Evolutionary conservation across 2,113 vertebrate genomes (phyloP).

Genomic region (Lucifuga dentata): DNA sequence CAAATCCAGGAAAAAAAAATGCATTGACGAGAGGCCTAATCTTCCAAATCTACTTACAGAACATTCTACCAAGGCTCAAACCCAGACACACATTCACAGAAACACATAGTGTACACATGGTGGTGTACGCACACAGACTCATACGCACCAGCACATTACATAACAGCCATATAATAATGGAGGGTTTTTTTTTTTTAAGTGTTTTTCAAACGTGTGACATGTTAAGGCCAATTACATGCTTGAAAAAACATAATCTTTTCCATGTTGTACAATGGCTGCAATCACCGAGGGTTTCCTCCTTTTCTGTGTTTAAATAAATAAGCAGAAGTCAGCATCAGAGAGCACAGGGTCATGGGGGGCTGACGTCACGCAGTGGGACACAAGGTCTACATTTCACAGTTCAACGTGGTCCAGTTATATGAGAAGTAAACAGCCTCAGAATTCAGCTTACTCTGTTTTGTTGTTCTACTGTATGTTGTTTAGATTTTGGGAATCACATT

Average conservation of each 20-base stretch:
- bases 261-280: conserved; percentile 15
- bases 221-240: conserved; percentile 18
- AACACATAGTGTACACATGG: neutral
- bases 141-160: conserved; percentile 24
- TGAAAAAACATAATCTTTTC: conserved; percentile 30
- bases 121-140: neutral
- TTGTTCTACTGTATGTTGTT: no score
- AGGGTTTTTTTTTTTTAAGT: neutral
- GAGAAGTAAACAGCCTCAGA: neutral
- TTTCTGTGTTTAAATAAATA: conserved; percentile 16
- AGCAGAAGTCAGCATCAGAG: conserved; percentile 30
- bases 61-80: conserved; percentile 51
- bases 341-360: conserved; percentile 40
- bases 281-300: conserved; percentile 1
- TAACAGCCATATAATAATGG: conserved; percentile 24
- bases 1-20: conserved; percentile 82
- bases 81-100: conserved; percentile 23
- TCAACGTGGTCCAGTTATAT: conserved; percentile 27
- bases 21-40: conserved; percentile 72
- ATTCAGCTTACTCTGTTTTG: no score
- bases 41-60: conserved; percentile 69
- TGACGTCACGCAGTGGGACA: conserved; percentile 41
- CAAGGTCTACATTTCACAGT: conserved; percentile 44
- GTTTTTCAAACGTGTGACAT: conserved; percentile 23
- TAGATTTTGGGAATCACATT: no score